These are phyloP conservation scores for Schlechtendalia chinensis DNA, from an alignment of 1,140 invertebrate genomes.

Conservation along the genomic window DNA sequence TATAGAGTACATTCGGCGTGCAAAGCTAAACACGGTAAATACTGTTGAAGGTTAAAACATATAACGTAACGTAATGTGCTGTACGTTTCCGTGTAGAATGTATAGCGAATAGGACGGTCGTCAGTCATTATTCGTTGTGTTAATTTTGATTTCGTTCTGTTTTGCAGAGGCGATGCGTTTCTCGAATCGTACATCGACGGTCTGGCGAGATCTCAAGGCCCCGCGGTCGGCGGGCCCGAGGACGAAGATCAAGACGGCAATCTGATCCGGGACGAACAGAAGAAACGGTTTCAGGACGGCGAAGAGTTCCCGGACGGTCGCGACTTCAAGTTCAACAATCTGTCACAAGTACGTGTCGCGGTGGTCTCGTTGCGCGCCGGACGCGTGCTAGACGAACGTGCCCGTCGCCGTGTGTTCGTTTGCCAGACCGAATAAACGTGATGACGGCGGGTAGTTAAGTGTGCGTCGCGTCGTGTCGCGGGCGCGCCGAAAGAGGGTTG, in stretches of 20 bases:
- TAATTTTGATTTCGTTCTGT: not conserved
- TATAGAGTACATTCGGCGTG: not conserved
- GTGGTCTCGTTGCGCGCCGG: too few species aligned
- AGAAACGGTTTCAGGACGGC: not conserved
- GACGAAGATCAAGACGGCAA: conserved; percentile 37
- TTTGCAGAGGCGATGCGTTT: conserved; percentile 45
- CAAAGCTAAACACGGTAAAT: not conserved
- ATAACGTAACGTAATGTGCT: not conserved
- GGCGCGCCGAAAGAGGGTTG: too few species aligned
- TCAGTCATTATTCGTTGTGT: not conserved
- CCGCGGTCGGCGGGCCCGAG: conserved; percentile 21
- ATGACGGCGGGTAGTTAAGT: too few species aligned
- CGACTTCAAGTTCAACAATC: conserved; percentile 35
- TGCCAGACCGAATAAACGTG: too few species aligned
- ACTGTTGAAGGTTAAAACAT: not conserved
- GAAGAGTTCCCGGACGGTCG: conserved; percentile 22
- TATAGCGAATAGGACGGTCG: too few species aligned
- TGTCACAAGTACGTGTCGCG: conserved; percentile 29
- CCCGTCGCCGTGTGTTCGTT: too few species aligned
- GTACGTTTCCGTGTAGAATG: too few species aligned
- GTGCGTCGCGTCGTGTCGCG: too few species aligned
- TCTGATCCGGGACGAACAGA: not conserved
- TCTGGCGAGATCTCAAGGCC: conserved; percentile 31
- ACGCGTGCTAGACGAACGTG: too few species aligned
- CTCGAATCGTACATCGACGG: conserved; percentile 44